Evolutionary conservation across 37 sponge, comb jelly and placozoan genomes (phyloP).

Genomic region (Ianthella basta): DNA sequence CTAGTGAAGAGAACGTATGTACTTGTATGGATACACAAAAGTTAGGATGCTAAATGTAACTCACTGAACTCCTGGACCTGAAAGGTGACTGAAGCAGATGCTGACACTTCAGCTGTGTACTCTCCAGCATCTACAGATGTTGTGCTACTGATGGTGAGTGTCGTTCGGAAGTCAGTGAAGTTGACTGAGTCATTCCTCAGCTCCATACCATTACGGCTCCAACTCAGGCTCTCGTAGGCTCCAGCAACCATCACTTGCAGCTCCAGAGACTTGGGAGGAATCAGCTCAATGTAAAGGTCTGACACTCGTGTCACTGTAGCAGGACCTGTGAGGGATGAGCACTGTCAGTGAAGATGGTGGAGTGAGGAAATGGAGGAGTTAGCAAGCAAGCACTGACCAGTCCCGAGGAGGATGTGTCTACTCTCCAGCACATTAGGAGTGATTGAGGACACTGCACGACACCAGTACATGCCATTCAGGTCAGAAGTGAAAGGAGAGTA

Average conservation of each 20-base stretch:
- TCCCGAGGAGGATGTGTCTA: constrained; percentile 17
- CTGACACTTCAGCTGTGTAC: background rate
- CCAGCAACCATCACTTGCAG: constrained; percentile 32
- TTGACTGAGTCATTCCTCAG: background rate
- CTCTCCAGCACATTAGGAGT: background rate
- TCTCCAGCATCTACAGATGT: background rate
- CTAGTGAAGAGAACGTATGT: too few species aligned
- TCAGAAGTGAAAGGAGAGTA: background rate
- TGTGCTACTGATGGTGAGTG: background rate
- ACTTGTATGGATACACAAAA: background rate
- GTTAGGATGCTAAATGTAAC: background rate
- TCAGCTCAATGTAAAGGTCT: constrained; percentile 23
- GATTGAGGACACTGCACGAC: background rate
- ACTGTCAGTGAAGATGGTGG: background rate
- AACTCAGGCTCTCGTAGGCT: constrained; percentile 30
- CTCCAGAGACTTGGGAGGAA: constrained; percentile 3
- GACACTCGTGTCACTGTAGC: constrained; percentile 1
- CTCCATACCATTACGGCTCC: constrained; percentile 11
- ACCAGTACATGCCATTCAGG: constrained; percentile 14
- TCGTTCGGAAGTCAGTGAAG: constrained; percentile 3
- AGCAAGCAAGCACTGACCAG: background rate
- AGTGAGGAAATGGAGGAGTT: background rate
- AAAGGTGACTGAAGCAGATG: background rate
- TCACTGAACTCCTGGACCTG: constrained; percentile 8
- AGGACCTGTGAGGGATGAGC: constrained; percentile 11